Base-by-base conservation (phyloP, 2,113 vertebrate species). In the Bubo bubo region DNA sequence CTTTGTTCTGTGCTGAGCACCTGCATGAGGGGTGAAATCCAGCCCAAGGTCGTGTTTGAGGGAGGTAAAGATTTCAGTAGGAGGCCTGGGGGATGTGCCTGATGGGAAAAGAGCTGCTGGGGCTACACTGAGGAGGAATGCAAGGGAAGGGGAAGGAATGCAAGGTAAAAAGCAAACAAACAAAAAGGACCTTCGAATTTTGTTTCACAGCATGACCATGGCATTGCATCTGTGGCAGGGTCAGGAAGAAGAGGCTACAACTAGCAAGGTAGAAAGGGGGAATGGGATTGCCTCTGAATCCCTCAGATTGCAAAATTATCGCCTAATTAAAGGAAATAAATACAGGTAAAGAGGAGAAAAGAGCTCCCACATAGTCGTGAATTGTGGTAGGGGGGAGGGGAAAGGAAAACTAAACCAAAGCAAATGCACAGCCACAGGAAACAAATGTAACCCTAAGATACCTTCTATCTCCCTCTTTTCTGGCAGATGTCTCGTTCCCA, bases 361-460 rank as follows among this genome's bases (percentile, higher is more conserved):
- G 37, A 68, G 37, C 4, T 75, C 56, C 49, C 34, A 6, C 19
- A 10, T 6, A 74, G 45, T 39, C 55, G 50, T 43, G 73, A 75
- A 75, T 12, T 60, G 43, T 64, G 24, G n/a, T 19, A 45, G 64
- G 24, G 62, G 49, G 39, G 58, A 89, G 34, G 83, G 49, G 34
- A 93, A 85, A 85, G 72, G 62, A 73, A 90, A 74, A 68, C 28
- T 9, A 37, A 88, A 84, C 24, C 64, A 84, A 80, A 95, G 32
- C 71, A 88, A 87, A 94, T 14, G 34, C 62, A 86, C 41, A 74
- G 73, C 24, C 58, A 86, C 79, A 94, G 94, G 91, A 95, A 95
- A 87, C 73, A 79, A 96, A 75, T 89, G 86, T 18, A 74, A 52
- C 52, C 67, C 52, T 68, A 30, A 91, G 88, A 97, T 79, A 91